Percentiles rank a stretch among this genome's conserved stretches.
Evolutionary conservation across 2,797 vertebrate species (phyloP).

Genomic region (Avahi laniger): DNA sequence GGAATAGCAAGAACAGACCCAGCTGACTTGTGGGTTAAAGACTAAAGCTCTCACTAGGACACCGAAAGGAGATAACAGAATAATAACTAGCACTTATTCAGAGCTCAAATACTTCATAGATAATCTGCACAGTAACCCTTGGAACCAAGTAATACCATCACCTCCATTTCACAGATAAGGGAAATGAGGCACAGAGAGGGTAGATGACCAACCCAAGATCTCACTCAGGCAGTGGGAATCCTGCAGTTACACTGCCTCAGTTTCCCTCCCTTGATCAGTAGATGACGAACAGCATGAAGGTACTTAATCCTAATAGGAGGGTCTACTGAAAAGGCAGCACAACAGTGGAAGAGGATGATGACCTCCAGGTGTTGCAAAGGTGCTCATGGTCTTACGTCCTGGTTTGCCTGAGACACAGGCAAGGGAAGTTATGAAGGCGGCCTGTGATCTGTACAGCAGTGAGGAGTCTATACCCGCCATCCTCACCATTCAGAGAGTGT

Average conservation of each 20-base stretch:
- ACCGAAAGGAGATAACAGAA: background rate
- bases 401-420: background rate
- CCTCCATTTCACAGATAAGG: background rate
- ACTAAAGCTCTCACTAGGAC: background rate
- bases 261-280: background rate
- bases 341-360: background rate
- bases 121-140: background rate
- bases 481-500: background rate
- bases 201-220: background rate
- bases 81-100: background rate
- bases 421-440: background rate
- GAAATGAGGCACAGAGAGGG: background rate
- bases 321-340: background rate
- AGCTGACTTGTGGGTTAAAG: background rate
- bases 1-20: background rate
- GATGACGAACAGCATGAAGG: background rate
- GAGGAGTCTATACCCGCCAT: background rate
- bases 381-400: background rate
- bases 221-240: background rate
- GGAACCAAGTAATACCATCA: background rate
- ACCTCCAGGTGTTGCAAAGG: background rate
- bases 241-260: background rate
- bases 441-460: background rate
- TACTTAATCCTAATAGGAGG: background rate
- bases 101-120: background rate